Percentiles rank a stretch among this genome's conserved stretches.
Evolutionary conservation across 2,888 invertebrate genomes (phyloP).

Genomic region (Megaustenia siamemsis): DNA sequence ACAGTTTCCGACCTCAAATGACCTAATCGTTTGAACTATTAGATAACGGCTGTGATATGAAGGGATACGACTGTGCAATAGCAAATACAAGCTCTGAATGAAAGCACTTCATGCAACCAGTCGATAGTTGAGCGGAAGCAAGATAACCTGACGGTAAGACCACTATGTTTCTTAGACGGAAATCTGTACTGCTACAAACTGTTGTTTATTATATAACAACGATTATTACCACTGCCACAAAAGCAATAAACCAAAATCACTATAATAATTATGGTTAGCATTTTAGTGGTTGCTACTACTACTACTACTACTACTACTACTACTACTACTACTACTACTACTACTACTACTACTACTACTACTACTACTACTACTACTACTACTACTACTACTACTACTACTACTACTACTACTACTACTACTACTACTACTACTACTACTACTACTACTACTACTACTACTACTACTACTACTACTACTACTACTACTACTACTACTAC

Average conservation of each 20-base stretch:
- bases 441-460: slow-evolving; percentile 23
- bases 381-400: slow-evolving; percentile 27
- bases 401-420: slow-evolving; percentile 28
- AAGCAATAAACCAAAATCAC: background rate
- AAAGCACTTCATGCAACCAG: background rate
- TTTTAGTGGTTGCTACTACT: background rate
- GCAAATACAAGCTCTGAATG: background rate
- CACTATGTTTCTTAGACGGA: background rate
- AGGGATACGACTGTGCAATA: background rate
- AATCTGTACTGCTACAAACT: background rate
- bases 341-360: slow-evolving; percentile 29
- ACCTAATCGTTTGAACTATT: no score
- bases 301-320: slow-evolving; percentile 20
- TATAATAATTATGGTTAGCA: background rate
- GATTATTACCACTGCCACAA: slow-evolving; percentile 10
- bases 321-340: slow-evolving; percentile 22
- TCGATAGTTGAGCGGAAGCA: background rate
- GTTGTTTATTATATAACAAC: background rate
- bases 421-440: slow-evolving; percentile 7
- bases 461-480: slow-evolving; percentile 16
- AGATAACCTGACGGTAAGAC: background rate
- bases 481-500: slow-evolving; percentile 26
- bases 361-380: slow-evolving; percentile 28
- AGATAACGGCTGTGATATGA: background rate
- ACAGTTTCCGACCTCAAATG: no score